Evolutionary conservation across 2,113 vertebrate genomes (phyloP).

Genomic region (Boulengeromyrus knoepffleri): DNA sequence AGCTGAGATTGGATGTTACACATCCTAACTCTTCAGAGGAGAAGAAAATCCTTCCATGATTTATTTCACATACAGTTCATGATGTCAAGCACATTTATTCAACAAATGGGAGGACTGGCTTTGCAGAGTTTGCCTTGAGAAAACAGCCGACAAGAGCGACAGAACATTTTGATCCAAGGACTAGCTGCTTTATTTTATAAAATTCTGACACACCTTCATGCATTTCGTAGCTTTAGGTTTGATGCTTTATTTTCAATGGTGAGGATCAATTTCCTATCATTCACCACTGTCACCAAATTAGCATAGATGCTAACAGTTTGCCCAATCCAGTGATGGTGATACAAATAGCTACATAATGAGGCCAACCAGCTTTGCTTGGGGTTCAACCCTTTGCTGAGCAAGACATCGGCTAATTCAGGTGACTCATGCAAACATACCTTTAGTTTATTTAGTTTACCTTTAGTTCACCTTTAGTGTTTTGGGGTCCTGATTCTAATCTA

Average conservation of each 20-base stretch:
- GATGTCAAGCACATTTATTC: neutral
- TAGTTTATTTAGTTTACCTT: neutral
- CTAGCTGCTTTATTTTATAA: neutral
- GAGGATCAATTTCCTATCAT: neutral
- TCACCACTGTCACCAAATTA: neutral
- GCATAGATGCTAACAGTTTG: neutral
- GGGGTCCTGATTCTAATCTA: neutral
- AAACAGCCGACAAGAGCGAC: neutral
- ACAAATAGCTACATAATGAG: neutral
- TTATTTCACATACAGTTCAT: neutral
- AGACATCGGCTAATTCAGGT: neutral
- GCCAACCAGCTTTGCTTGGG: neutral
- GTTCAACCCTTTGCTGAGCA: neutral
- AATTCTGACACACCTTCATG: neutral
- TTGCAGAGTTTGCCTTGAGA: neutral
- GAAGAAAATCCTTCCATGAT: neutral
- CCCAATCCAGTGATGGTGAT: neutral
- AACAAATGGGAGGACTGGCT: neutral
- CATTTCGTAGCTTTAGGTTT: neutral
- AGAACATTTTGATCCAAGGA: neutral
- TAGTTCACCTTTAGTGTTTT: neutral
- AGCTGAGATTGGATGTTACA: neutral
- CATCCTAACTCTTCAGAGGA: neutral
- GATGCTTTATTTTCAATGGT: neutral
- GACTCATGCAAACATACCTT: neutral